Base-by-base conservation (phyloP, 2,113 vertebrate genomes). In the Indicator maculatus region DNA sequence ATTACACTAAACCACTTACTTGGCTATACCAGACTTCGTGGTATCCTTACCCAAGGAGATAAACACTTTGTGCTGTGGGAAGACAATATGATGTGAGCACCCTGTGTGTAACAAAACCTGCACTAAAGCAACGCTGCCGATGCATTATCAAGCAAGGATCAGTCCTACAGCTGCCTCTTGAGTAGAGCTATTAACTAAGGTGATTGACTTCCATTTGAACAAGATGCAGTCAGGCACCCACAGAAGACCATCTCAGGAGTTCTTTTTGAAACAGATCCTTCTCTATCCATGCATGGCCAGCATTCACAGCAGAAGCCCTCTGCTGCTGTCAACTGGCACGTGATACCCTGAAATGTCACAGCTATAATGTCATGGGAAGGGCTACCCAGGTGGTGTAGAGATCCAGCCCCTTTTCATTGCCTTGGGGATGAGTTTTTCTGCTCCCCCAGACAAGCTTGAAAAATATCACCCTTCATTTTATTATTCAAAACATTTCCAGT, bases 1-100 rank as follows among this genome's bases (percentile, higher is more conserved):
- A 92, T 92, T 86, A 78, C 44, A 38, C 44, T 84, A 90, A 92
- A 87, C 77, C 80, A 86, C 39, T 84, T 78, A 81, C 53, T 94
- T 73, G 90, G 80, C 83, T 75, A 15, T 61, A 65, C 70, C 24
- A 65, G 83, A 81, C 86, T 81, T 66, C 4, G 1, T 47, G 88
- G 53, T 59, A 93, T 90, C 73, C 50, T 87, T 61, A 72, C 19
- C 26, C 61, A 78, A 78, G 66, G 50, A 89, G 74, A 91, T 45
- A 89, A 92, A 91, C 70, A 71, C 56, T 31, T 86, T 80, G 19
- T 38, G 21, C 45, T n/a, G 45, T 30, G 61, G 47, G 47, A 92
- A 90, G 36, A 19, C 5, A 3, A 13, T 71, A 67, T 53, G 45
- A 86, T 58, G 69, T 4, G 41, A 92, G 30, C 69, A n/a, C n/a